Evolutionary conservation across 2,888 invertebrate genomes (phyloP).

Genomic region (Ennomos erosarius): DNA sequence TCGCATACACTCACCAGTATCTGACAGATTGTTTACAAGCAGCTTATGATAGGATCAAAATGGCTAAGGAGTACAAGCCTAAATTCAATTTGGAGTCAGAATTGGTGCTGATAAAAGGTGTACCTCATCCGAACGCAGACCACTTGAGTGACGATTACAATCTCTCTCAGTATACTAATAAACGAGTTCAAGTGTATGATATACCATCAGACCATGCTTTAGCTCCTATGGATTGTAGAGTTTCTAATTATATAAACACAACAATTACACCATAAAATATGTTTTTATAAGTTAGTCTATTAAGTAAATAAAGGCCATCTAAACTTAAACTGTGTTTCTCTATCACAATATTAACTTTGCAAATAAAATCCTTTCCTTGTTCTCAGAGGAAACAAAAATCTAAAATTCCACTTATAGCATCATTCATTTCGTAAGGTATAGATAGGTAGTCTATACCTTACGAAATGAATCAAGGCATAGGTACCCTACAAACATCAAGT

Average conservation of each 20-base stretch:
- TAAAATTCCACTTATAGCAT: too few relatives aligned
- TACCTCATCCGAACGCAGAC: slow-evolving; percentile 41
- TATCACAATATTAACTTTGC: too few relatives aligned
- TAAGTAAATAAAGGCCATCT: slow-evolving; percentile 9
- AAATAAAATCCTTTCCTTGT: too few relatives aligned
- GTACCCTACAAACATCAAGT: too few relatives aligned
- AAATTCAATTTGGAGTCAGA: slow-evolving; percentile 47
- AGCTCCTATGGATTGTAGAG: slow-evolving; percentile 44
- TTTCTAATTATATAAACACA: slow-evolving; percentile 50
- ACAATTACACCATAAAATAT: slow-evolving; percentile 28
- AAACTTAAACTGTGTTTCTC: slow-evolving; percentile 3
- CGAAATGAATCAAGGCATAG: too few relatives aligned
- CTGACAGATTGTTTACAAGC: slow-evolving; percentile 37
- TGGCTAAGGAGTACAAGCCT: slow-evolving; percentile 47
- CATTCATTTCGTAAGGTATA: too few relatives aligned
- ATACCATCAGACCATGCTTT: slow-evolving; percentile 45
- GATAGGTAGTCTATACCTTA: too few relatives aligned
- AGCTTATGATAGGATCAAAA: slow-evolving; percentile 44
- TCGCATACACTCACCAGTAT: slow-evolving; percentile 42
- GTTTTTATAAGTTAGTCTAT: neutral
- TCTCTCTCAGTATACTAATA: slow-evolving; percentile 43
- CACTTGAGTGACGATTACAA: slow-evolving; percentile 47
- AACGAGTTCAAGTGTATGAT: slow-evolving; percentile 45
- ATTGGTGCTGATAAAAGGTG: slow-evolving; percentile 49
- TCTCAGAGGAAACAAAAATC: too few relatives aligned